Base-by-base conservation (phyloP, 1,140 invertebrate genomes). In the Bombus huntii region DNA sequence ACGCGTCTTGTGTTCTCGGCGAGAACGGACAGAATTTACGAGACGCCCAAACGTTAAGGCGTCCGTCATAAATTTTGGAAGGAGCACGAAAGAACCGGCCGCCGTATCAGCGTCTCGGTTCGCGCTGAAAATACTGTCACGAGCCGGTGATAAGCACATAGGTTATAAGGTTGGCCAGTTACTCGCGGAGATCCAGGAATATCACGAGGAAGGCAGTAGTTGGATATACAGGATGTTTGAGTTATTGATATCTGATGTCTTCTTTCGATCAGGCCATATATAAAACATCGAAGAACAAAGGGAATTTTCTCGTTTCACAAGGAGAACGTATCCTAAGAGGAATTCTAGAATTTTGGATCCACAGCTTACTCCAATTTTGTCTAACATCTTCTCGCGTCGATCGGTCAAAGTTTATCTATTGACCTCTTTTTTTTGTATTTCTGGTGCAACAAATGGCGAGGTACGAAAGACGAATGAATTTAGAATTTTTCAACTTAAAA, bases 41-140 rank as follows among this genome's bases (percentile, higher is more conserved):
- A 73, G 53, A 12, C 57, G 22, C 76, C 53, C 28, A 80, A 85
- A 80, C 71, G 83, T 72, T 80, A 65, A 68, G 75, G 76, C 77
- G 68, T 62, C 76, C 42, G 68, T 85, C 77, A 85, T 85, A 85
- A 85, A 85, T 85, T 72, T 62, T 12, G 31, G 68, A 80, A 85
- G 76, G 42, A 73, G 42, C 53, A 80, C 77, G 83, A 85, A 80
- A 84, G 83, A 84, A 53, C 65, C 25, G 53, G 22, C 22, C 57
- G 53, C 39, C 80, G 80, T 85, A 85, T 85, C 83, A 85, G 53
- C 77, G 82, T 68, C 53, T 70, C 22, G 82, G 66, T 83, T 71
- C 65, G 28, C n/a, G 37, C 25, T 44, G 53, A 47, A 84, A 79
- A 84, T 84, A 79, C 75, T 78, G 75, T 71, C 75, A 66, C 39